Conservation (phyloP, 2,113 vertebrate genomes). For the Capra hircus region DNA sequence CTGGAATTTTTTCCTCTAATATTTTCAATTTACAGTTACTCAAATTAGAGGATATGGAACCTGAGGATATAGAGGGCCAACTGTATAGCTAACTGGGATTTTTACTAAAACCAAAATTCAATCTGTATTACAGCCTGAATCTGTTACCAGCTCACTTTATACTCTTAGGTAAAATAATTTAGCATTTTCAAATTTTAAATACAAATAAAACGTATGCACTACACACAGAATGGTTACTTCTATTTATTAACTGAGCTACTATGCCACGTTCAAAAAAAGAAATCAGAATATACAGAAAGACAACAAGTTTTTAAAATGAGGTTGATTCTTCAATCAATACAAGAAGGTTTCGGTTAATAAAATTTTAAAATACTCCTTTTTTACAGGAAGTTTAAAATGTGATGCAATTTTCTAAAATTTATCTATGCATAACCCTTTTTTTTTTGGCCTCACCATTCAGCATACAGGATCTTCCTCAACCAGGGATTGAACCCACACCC, state of each 20-base stretch:
- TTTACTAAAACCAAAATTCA: slow-evolving; percentile 15
- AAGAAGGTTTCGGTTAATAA: not conserved
- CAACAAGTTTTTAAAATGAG: not conserved
- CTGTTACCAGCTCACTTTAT: not conserved
- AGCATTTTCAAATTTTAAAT: slow-evolving; percentile 25
- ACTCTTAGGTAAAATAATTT: not conserved
- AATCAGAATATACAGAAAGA: not conserved
- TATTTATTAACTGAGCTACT: not conserved
- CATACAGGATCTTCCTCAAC: not conserved
- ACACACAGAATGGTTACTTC: not conserved
- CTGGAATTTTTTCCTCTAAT: not conserved
- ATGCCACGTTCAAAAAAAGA: not conserved
- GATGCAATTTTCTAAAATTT: not conserved
- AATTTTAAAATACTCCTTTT: not conserved
- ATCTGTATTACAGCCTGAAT: not conserved
- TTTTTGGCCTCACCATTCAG: not conserved
- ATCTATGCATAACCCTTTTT: not conserved
- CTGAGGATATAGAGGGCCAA: not conserved
- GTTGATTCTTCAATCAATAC: not conserved
- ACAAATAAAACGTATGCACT: not conserved
- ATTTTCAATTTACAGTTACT: not conserved
- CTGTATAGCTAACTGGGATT: not conserved
- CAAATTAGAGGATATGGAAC: not conserved
- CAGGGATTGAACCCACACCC: not conserved
- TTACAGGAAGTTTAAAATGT: not conserved